Conservation (phyloP, 2,888 invertebrate genomes). For the Agapostemon virescens region DNA sequence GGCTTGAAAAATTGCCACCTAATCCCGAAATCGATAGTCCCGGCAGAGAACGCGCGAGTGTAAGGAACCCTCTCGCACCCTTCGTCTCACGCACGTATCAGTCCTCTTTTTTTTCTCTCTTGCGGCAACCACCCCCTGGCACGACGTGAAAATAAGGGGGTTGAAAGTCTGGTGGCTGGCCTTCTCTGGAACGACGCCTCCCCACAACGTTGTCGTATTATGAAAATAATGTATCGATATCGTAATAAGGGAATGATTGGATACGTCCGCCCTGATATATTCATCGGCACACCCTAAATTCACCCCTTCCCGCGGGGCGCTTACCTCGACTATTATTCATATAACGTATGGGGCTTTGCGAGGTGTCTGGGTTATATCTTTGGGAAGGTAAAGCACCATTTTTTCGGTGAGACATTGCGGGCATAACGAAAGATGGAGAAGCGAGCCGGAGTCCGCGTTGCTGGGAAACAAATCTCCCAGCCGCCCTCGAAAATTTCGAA, state of each 20-base stretch:
- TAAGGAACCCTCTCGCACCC: conserved; percentile 59
- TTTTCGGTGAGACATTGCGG: conserved; percentile 67
- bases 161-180: conserved; percentile 64
- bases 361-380: conserved; percentile 73
- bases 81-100: conserved; percentile 45
- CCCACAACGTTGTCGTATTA: conserved; percentile 59
- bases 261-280: conserved; percentile 73
- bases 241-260: conserved; percentile 80
- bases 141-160: conserved; percentile 35
- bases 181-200: conserved; percentile 64
- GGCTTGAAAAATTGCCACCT: conserved; percentile 80
- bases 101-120: conserved; percentile 44
- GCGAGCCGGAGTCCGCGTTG: conserved; percentile 10
- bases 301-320: conserved; percentile 35
- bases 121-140: neutral
- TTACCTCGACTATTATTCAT: conserved; percentile 73
- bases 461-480: neutral
- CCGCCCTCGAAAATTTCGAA: neutral
- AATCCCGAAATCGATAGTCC: conserved; percentile 77
- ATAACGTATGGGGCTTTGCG: conserved; percentile 70
- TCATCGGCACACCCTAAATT: conserved; percentile 64
- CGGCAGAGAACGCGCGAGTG: conserved; percentile 61
- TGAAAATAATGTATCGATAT: conserved; percentile 79
- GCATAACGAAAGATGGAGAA: conserved; percentile 61
- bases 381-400: conserved; percentile 45